Evolutionary conservation across 2,888 invertebrate species (phyloP).

Genomic region (Nephrotoma flavescens): DNA sequence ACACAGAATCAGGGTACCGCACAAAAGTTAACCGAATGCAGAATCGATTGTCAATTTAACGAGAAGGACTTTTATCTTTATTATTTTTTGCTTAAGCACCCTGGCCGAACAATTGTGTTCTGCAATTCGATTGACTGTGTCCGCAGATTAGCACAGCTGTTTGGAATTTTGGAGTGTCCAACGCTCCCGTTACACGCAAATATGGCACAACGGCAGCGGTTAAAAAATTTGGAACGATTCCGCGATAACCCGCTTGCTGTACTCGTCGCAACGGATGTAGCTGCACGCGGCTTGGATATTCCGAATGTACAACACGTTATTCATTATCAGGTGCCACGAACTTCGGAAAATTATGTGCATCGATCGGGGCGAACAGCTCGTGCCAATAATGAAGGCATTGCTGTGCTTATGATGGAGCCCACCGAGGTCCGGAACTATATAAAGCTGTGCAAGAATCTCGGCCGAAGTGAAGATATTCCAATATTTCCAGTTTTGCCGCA

Average conservation of each 20-base stretch:
- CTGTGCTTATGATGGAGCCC: conserved; percentile 83
- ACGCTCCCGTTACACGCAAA: conserved; percentile 70
- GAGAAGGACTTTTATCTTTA: conserved; percentile 87
- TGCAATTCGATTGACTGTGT: conserved; percentile 91
- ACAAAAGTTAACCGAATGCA: conserved; percentile 67
- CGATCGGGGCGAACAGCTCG: conserved; percentile 93
- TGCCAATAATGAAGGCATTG: conserved; percentile 75
- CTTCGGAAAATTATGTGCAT: conserved; percentile 93
- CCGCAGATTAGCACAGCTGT: conserved; percentile 54
- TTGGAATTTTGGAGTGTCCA: conserved; percentile 51
- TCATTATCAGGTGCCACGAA: conserved; percentile 92
- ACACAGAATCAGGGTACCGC: conserved; percentile 71
- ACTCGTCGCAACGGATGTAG: conserved; percentile 90
- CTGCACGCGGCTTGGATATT: conserved; percentile 93
- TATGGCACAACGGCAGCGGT: conserved; percentile 87
- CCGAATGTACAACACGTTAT: conserved; percentile 86
- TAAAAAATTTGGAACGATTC: conserved; percentile 86
- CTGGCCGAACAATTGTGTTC: conserved; percentile 86
- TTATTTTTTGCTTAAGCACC: conserved; percentile 72
- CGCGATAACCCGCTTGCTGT: conserved; percentile 55
- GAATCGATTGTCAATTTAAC: conserved; percentile 59
- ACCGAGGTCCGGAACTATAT: conserved; percentile 65
- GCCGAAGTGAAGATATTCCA: conserved; percentile 77
- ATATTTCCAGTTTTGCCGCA: conserved; percentile 61
- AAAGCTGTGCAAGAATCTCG: conserved; percentile 69